phyloP scores from a whole-genome alignment of 2,797 vertebrate species.

The Sandelia bainsii region DNA sequence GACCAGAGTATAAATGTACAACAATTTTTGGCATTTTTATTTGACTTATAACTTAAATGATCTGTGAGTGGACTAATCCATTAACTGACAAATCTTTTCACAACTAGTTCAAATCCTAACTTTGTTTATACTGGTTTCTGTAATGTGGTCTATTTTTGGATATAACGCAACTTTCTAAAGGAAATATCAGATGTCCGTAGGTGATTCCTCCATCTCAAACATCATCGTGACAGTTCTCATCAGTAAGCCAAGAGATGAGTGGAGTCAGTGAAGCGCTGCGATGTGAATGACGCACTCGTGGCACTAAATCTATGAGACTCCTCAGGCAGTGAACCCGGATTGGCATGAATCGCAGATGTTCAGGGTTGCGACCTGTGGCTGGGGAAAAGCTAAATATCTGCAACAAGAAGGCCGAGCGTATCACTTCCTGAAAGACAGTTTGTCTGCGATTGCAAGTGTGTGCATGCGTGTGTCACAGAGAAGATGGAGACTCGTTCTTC shows the following conservation, averaged over 20 bases:
- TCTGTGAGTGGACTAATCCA: not conserved
- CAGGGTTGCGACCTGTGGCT: slow-evolving; percentile 73
- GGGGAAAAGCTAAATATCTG: slow-evolving; percentile 70
- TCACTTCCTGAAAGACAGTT: slow-evolving; percentile 69
- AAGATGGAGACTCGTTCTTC: slow-evolving; percentile 62
- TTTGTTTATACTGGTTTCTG: not conserved
- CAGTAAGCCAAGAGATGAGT: slow-evolving; percentile 53
- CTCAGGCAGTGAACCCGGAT: slow-evolving; percentile 66
- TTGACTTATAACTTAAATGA: not conserved
- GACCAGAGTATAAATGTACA: not conserved
- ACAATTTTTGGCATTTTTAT: not conserved
- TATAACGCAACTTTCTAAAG: not conserved
- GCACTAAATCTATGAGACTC: slow-evolving; percentile 74
- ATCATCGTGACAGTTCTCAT: slow-evolving; percentile 52
- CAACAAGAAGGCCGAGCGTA: slow-evolving; percentile 56
- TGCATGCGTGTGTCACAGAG: slow-evolving; percentile 14
- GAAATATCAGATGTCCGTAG: slow-evolving; percentile 27
- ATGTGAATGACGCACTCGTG: slow-evolving; percentile 75
- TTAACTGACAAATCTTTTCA: not conserved
- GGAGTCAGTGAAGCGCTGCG: slow-evolving; percentile 53
- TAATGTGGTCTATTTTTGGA: slow-evolving; percentile 18
- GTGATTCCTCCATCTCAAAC: slow-evolving; percentile 37
- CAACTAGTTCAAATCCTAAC: not conserved
- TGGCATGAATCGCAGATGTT: slow-evolving; percentile 74
- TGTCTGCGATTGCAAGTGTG: slow-evolving; percentile 44